phyloP scores from a whole-genome alignment of 1,140 invertebrate species.

The Drosophila equinoxialis region DNA sequence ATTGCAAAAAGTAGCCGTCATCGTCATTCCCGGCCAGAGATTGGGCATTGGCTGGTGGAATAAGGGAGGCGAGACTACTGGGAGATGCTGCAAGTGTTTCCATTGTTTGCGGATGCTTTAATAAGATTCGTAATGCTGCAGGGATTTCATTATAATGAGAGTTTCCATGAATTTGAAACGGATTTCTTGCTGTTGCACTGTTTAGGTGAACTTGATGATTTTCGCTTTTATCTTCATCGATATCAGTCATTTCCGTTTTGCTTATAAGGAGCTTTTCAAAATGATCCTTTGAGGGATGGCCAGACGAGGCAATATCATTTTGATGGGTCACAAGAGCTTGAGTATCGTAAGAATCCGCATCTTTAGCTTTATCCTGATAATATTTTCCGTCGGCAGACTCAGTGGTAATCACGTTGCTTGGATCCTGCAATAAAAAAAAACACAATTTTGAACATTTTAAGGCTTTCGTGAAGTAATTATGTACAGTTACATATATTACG shows the following conservation, averaged over 20 bases:
- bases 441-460: too few relatives aligned
- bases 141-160: neutral
- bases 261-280: constrained; percentile 38
- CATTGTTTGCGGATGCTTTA: neutral
- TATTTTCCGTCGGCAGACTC: neutral
- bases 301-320: constrained; percentile 14
- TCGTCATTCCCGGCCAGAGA: constrained; percentile 18
- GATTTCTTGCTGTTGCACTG: too few relatives aligned
- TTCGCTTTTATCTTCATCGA: constrained; percentile 7
- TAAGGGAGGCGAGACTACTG: too few relatives aligned
- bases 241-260: constrained; percentile 41
- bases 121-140: neutral
- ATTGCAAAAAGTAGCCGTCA: constrained; percentile 42
- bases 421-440: too few relatives aligned
- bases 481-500: too few relatives aligned
- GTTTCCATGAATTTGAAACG: neutral
- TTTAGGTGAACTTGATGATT: neutral
- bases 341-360: too few relatives aligned
- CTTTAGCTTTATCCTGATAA: neutral
- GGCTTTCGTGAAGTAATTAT: too few relatives aligned
- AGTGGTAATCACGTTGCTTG: too few relatives aligned
- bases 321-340: neutral
- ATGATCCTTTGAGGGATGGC: constrained; percentile 8
- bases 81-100: neutral
- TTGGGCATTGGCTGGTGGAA: neutral